Conservation (phyloP, 2,888 invertebrate species). For the Acleris emargana region DNA sequence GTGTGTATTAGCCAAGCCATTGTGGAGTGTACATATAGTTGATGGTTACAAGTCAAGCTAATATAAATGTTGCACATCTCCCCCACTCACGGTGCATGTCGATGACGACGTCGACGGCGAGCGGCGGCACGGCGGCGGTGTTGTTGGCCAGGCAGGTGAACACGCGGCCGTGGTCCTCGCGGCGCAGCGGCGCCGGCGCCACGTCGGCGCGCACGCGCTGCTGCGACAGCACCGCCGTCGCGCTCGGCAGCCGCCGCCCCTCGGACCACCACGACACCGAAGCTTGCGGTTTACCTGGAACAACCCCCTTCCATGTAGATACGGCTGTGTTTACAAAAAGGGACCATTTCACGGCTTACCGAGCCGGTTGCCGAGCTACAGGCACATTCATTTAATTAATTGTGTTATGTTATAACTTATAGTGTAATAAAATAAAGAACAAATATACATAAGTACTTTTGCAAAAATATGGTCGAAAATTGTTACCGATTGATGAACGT, state of each 20-base stretch:
- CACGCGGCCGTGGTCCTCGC: slow-evolving; percentile 86
- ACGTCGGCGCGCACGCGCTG: slow-evolving; percentile 86
- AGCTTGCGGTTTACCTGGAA: slow-evolving; percentile 86
- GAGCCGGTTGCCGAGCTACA: too few species aligned
- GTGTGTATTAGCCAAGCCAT: too few species aligned
- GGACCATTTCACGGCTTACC: too few species aligned
- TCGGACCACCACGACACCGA: slow-evolving; percentile 88
- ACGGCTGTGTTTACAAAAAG: neutral
- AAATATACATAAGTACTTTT: too few species aligned
- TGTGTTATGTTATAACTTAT: too few species aligned
- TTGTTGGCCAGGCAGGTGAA: slow-evolving; percentile 88
- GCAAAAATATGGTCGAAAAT: too few species aligned
- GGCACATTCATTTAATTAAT: too few species aligned
- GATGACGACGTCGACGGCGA: slow-evolving; percentile 86
- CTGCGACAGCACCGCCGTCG: slow-evolving; percentile 84
- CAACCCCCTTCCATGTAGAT: slow-evolving; percentile 21
- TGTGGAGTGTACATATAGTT: too few species aligned
- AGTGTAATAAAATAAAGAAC: too few species aligned
- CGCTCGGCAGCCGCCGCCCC: slow-evolving; percentile 84
- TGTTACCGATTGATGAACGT: too few species aligned
- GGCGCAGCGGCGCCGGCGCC: slow-evolving; percentile 83
- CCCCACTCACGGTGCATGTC: slow-evolving; percentile 87
- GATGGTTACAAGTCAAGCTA: too few species aligned
- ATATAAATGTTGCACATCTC: neutral
- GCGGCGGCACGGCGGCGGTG: slow-evolving; percentile 86